Evolutionary conservation across 2,113 vertebrate genomes (phyloP).

Genomic region (Candoia aspera): DNA sequence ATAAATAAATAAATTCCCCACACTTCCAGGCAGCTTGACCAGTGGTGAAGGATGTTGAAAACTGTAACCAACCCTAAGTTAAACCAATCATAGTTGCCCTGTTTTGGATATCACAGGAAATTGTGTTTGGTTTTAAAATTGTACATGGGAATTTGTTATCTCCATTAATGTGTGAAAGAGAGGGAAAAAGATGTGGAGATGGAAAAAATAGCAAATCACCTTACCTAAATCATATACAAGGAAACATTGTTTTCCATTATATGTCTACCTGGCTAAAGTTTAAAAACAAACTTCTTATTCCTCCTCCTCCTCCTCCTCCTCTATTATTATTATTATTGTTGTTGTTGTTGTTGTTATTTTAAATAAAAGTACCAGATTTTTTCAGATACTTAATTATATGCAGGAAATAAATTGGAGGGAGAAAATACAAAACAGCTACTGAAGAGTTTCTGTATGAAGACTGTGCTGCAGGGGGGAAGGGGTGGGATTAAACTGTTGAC

Average conservation of each 20-base stretch:
- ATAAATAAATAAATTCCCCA: background rate
- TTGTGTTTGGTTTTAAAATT: background rate
- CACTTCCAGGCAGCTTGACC: background rate
- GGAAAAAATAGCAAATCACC: background rate
- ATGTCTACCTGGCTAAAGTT: background rate
- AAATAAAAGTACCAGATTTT: background rate
- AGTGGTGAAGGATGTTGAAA: background rate
- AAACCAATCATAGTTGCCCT: background rate
- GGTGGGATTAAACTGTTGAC: slow-evolving; percentile 42
- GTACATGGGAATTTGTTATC: background rate
- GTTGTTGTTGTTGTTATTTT: background rate
- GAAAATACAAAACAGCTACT: background rate
- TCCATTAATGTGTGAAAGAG: background rate
- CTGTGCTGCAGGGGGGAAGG: slow-evolving; percentile 6
- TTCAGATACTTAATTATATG: slow-evolving; percentile 16
- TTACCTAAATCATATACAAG: background rate
- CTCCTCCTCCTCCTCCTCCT: too few species aligned
- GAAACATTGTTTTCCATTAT: background rate
- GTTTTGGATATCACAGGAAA: background rate
- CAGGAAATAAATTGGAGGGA: background rate
- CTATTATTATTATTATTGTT: background rate
- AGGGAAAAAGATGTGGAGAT: background rate
- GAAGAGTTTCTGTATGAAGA: slow-evolving; percentile 21
- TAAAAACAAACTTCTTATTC: background rate
- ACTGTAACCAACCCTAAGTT: background rate